phyloP scores from a whole-genome alignment of 2,888 invertebrate genomes.

The Clusia tigrina region DNA sequence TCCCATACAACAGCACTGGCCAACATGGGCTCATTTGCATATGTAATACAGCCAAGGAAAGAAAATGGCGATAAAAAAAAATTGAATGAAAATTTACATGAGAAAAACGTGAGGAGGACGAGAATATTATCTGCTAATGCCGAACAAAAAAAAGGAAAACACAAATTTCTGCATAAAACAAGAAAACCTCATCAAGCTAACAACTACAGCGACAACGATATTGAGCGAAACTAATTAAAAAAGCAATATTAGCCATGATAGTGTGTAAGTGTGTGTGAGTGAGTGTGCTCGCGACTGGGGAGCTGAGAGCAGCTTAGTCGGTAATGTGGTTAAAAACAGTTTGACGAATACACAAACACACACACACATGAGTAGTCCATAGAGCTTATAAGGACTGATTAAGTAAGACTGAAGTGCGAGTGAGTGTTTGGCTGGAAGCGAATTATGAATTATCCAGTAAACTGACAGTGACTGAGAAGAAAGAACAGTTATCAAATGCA shows the following conservation, averaged over 20 bases:
- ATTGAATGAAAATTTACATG: too few species aligned
- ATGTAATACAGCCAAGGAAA: slow-evolving; percentile 1
- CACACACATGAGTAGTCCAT: neutral
- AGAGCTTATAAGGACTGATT: neutral
- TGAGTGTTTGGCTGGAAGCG: neutral
- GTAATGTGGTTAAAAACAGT: neutral
- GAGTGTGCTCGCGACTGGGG: neutral
- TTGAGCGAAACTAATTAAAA: neutral
- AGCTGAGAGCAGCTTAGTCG: neutral
- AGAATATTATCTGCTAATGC: neutral
- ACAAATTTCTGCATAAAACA: neutral
- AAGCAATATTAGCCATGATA: neutral
- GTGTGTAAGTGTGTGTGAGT: neutral
- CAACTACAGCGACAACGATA: neutral
- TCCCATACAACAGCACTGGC: too few species aligned
- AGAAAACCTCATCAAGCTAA: neutral
- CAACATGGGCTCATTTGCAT: slow-evolving; percentile 5
- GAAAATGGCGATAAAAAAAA: neutral
- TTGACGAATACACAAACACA: neutral
- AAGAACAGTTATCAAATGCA: slow-evolving; percentile 1
- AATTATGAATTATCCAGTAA: slow-evolving; percentile 1
- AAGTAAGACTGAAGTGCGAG: neutral
- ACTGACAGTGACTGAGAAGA: neutral
- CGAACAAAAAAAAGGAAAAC: neutral
- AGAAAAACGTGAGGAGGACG: neutral